A percentile compares a stretch with the other conserved stretches of the same genome.
Conservation (phyloP, 2,888 invertebrate species). For the Cenopis cana region DNA sequence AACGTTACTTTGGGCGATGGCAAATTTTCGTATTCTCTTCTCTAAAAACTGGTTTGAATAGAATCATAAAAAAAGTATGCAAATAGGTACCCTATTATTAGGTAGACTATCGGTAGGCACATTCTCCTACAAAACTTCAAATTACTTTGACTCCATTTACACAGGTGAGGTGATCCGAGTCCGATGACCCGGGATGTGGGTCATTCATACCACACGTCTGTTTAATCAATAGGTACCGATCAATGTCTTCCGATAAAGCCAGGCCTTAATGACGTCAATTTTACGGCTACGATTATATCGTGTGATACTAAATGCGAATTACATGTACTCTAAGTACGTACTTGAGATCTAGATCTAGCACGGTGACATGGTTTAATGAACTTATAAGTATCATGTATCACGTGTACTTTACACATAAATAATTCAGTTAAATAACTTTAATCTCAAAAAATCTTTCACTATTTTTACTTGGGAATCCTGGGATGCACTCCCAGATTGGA, state of each 20-base stretch:
- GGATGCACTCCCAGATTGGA: no score
- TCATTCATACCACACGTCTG: slow-evolving; percentile 22
- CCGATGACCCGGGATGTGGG: slow-evolving; percentile 36
- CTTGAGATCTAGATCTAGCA: slow-evolving; percentile 7
- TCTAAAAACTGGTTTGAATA: no score
- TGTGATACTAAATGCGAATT: slow-evolving; percentile 15
- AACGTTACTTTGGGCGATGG: background rate
- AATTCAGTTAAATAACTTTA: background rate
- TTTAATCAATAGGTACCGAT: slow-evolving; percentile 40
- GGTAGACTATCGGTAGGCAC: background rate
- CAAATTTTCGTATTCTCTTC: background rate
- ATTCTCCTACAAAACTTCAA: slow-evolving; percentile 2
- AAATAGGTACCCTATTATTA: no score
- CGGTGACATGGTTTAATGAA: slow-evolving; percentile 13
- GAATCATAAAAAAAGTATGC: no score
- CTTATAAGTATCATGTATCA: background rate
- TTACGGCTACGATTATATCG: slow-evolving; percentile 4
- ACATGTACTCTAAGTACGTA: slow-evolving; percentile 15
- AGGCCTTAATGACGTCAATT: slow-evolving; percentile 16
- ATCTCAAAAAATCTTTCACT: no score
- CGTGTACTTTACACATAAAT: background rate
- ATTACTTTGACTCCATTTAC: slow-evolving; percentile 10
- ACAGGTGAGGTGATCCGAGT: slow-evolving; percentile 36
- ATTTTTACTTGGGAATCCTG: no score
- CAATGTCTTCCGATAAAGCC: slow-evolving; percentile 35